A percentile compares a stretch with the other conserved stretches of the same genome.
Conservation (phyloP, 2,797 vertebrate species). For the Gymnothorax reevesii region DNA sequence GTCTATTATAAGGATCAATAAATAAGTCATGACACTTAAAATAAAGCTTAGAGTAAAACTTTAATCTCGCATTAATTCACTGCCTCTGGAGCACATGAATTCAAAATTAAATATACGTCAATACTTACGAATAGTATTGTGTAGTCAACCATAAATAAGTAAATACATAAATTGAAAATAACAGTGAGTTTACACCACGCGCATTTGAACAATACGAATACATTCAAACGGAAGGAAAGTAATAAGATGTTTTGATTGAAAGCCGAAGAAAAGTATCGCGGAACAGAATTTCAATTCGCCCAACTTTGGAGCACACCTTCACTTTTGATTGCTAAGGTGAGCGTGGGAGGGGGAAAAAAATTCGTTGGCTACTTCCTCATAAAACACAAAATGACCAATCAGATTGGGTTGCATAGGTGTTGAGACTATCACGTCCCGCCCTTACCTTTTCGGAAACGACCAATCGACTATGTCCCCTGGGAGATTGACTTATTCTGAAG, state of each 20-base stretch:
- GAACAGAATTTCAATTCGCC: not conserved
- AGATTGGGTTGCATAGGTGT: conserved; percentile 54
- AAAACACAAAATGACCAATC: conserved; percentile 66
- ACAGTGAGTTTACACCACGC: too few species aligned
- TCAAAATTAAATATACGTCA: too few species aligned
- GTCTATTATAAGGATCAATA: too few species aligned
- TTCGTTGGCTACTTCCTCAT: conserved; percentile 60
- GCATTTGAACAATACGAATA: not conserved
- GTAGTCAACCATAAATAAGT: too few species aligned
- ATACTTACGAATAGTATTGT: too few species aligned
- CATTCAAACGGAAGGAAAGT: not conserved
- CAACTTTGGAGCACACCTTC: not conserved
- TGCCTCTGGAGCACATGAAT: too few species aligned
- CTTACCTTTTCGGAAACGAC: conserved; percentile 81
- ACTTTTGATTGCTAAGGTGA: conserved; percentile 40
- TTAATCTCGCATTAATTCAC: too few species aligned
- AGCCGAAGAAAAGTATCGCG: not conserved
- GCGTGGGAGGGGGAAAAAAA: conserved; percentile 29
- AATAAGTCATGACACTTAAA: too few species aligned
- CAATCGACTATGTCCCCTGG: conserved; percentile 69
- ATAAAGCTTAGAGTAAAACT: too few species aligned
- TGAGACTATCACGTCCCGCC: conserved; percentile 68
- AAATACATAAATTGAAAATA: too few species aligned
- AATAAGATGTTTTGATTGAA: not conserved
- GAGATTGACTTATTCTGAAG: conserved; percentile 70